These are phyloP conservation scores for Melanophora roralis DNA, from an alignment of 2,888 invertebrate genomes.

Conservation along the genomic window DNA sequence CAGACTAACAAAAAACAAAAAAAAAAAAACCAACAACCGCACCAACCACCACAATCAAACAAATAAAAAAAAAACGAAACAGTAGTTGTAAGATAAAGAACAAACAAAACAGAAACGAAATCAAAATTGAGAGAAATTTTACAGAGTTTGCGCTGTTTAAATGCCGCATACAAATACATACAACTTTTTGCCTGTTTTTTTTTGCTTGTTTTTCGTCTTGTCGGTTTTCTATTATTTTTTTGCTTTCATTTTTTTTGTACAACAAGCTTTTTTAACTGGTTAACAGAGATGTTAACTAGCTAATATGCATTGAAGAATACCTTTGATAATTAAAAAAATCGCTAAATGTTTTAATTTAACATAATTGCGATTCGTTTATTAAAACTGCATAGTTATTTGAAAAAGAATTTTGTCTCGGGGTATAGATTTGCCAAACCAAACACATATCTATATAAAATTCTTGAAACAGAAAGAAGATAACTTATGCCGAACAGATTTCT, in stretches of 20 bases:
- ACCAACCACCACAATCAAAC: slow-evolving; percentile 45
- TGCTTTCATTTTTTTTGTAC: slow-evolving; percentile 16
- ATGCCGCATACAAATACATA: slow-evolving; percentile 62
- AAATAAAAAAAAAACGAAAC: background rate
- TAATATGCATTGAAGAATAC: background rate
- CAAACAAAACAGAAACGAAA: slow-evolving; percentile 41
- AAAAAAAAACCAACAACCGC: no score
- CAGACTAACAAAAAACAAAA: slow-evolving; percentile 43
- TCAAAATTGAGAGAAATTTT: slow-evolving; percentile 48
- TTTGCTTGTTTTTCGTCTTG: slow-evolving; percentile 11
- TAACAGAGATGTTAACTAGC: slow-evolving; percentile 50
- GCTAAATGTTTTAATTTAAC: no score
- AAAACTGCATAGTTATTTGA: no score
- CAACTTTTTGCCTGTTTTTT: slow-evolving; percentile 38
- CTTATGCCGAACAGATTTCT: no score
- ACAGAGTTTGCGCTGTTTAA: slow-evolving; percentile 61
- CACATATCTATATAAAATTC: no score
- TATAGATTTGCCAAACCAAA: no score
- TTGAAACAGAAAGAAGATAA: no score
- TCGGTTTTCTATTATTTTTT: slow-evolving; percentile 2
- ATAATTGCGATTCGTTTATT: no score
- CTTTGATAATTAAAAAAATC: background rate
- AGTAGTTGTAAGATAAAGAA: background rate
- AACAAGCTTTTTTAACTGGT: slow-evolving; percentile 48
- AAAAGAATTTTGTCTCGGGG: no score